phyloP scores from a whole-genome alignment of 2,113 vertebrate species.

The Charina bottae region DNA sequence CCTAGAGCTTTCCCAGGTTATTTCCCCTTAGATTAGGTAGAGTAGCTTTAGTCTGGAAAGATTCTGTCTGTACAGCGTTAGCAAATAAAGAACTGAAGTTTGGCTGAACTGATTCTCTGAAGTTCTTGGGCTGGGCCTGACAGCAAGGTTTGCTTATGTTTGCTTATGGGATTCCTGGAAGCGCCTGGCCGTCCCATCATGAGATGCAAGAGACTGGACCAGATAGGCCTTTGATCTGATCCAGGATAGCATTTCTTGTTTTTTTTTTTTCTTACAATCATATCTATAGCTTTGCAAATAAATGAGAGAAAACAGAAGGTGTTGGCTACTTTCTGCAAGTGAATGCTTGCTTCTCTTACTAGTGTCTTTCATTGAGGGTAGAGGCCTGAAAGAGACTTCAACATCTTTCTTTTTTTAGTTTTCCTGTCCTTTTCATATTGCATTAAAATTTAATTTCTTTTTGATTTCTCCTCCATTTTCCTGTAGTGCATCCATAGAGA shows the following conservation, averaged over 20 bases:
- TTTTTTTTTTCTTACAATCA: background rate
- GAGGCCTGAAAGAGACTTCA: background rate
- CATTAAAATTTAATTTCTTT: background rate
- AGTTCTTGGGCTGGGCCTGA: too few relatives aligned
- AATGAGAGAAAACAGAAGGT: background rate
- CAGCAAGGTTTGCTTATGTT: background rate
- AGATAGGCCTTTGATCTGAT: background rate
- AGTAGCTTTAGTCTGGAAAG: too few relatives aligned
- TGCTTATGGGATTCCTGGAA: background rate
- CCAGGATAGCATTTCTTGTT: background rate
- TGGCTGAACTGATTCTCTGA: too few relatives aligned
- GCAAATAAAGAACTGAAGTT: too few relatives aligned
- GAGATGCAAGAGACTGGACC: background rate
- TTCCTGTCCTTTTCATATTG: background rate
- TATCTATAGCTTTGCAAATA: background rate
- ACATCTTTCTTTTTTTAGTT: background rate
- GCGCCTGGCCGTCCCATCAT: background rate
- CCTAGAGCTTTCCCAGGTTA: too few relatives aligned
- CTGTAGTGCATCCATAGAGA: conserved; percentile 94
- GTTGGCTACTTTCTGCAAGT: background rate
- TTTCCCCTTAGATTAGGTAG: too few relatives aligned
- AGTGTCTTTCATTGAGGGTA: fast-evolving
- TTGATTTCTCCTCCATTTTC: conserved; percentile 20
- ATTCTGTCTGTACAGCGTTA: too few relatives aligned
- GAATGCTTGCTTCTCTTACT: background rate